Evolutionary conservation across 2,888 invertebrate species (phyloP).

Genomic region (Antitype chi): DNA sequence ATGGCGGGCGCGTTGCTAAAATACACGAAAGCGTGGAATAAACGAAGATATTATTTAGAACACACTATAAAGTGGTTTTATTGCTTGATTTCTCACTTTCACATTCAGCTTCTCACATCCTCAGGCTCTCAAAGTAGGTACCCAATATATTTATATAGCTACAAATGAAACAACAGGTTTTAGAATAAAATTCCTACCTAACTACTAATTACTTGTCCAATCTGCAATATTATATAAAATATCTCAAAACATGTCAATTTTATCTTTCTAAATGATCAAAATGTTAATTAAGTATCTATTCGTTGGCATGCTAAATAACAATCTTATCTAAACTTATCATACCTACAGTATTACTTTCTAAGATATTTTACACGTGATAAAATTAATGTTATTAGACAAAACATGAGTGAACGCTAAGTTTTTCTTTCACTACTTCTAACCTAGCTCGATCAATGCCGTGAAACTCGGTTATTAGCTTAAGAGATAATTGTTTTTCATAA

Average conservation of each 20-base stretch:
- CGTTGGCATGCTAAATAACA: not conserved
- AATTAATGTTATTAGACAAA: slow-evolving; percentile 17
- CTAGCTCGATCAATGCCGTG: no score
- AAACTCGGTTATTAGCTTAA: no score
- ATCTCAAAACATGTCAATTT: slow-evolving; percentile 10
- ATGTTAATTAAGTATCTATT: slow-evolving; percentile 9
- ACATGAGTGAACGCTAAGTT: not conserved
- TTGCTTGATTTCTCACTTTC: no score
- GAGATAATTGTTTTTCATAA: no score
- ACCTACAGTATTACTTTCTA: slow-evolving; percentile 16
- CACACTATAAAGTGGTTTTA: no score
- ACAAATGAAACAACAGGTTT: not conserved
- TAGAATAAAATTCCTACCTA: not conserved
- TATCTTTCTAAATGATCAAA: slow-evolving; percentile 6
- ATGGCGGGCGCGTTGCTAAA: no score
- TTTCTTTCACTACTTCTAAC: no score
- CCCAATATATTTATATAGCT: not conserved
- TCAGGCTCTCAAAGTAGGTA: not conserved
- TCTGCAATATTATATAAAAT: slow-evolving; percentile 12
- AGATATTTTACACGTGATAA: slow-evolving; percentile 19
- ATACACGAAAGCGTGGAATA: no score
- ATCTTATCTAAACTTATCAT: slow-evolving; percentile 25
- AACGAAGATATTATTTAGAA: no score
- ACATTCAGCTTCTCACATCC: no score
- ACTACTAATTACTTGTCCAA: not conserved